Conservation (phyloP, 2,888 invertebrate genomes). For the Metallyticus violacea region DNA sequence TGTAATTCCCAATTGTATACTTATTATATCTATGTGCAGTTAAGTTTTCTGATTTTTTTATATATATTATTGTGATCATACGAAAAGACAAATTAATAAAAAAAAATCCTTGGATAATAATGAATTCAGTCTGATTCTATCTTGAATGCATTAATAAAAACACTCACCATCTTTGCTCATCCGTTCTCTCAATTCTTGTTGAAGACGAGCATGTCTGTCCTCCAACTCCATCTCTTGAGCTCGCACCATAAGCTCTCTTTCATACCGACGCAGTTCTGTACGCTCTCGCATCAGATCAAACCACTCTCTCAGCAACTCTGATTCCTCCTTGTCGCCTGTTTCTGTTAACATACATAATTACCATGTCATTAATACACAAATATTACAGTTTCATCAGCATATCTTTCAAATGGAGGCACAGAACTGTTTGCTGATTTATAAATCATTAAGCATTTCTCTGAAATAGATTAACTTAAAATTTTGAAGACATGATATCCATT, state of each 20-base stretch:
- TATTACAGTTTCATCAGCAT: background rate
- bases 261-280: constrained; percentile 65
- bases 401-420: too few relatives aligned
- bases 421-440: too few relatives aligned
- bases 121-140: too few relatives aligned
- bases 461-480: too few relatives aligned
- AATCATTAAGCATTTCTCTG: background rate
- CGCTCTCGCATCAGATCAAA: constrained; percentile 69
- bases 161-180: constrained; percentile 59
- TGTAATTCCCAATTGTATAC: too few relatives aligned
- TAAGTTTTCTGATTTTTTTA: too few relatives aligned
- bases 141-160: background rate
- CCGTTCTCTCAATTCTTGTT: constrained; percentile 68
- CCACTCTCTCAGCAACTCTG: constrained; percentile 68
- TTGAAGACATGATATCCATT: too few relatives aligned
- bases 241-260: constrained; percentile 73
- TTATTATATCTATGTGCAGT: too few relatives aligned
- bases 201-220: constrained; percentile 74
- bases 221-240: constrained; percentile 80
- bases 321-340: constrained; percentile 49
- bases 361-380: background rate
- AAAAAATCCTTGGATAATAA: too few relatives aligned
- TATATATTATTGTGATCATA: too few relatives aligned
- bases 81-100: too few relatives aligned
- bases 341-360: background rate